Evolutionary conservation across 2,113 vertebrate species (phyloP).

Genomic region (Thunnus maccoyii): DNA sequence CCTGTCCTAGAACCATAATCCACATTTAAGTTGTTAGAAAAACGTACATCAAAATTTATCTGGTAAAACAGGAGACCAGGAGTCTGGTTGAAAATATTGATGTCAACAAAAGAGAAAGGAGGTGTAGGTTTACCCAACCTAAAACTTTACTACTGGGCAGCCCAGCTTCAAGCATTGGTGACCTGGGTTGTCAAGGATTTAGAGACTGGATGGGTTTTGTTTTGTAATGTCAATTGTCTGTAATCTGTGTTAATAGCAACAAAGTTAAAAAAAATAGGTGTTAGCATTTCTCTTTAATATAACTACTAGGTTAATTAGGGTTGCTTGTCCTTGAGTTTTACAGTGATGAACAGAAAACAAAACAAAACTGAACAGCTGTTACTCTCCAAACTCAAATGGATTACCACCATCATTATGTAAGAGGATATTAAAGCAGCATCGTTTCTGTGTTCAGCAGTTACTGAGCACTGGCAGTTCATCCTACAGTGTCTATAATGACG

Average conservation of each 20-base stretch:
- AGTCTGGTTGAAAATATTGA: no score
- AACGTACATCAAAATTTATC: neutral
- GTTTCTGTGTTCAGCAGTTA: constrained; percentile 18
- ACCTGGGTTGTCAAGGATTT: no score
- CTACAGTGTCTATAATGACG: constrained; percentile 11
- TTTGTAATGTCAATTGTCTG: no score
- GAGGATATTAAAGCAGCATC: constrained; percentile 49
- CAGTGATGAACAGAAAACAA: neutral
- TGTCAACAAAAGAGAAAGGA: no score
- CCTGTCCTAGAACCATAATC: constrained; percentile 11
- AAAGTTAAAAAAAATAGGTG: no score
- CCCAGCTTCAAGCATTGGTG: no score
- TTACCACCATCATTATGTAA: constrained; percentile 70
- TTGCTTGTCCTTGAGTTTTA: constrained; percentile 32
- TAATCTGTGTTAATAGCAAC: no score
- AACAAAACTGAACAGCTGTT: constrained; percentile 66
- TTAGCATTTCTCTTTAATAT: neutral
- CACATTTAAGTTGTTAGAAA: constrained; percentile 3
- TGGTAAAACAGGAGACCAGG: neutral
- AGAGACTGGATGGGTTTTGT: no score
- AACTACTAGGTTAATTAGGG: neutral
- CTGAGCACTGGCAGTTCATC: constrained; percentile 29
- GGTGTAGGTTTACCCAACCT: no score
- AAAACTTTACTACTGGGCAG: no score
- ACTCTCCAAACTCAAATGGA: constrained; percentile 53